Percentiles rank a stretch among this genome's conserved stretches.
phyloP scores from a whole-genome alignment of 2,888 invertebrate species.

The Eristalinus aeneus region DNA sequence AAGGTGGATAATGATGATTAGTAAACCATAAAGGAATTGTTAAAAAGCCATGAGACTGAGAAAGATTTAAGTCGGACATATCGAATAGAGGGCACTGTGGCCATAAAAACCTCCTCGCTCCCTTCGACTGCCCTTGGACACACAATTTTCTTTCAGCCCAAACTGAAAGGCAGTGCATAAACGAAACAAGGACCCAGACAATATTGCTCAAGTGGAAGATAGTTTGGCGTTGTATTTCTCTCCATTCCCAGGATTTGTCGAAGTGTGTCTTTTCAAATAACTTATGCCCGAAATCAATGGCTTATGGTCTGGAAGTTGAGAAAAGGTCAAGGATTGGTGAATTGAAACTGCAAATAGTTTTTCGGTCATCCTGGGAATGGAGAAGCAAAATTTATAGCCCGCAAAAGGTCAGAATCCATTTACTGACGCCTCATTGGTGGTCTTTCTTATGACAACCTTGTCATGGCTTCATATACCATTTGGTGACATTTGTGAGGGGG shows the following conservation, averaged over 20 bases:
- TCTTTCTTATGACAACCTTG: no score
- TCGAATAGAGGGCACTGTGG: background rate
- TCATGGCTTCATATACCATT: no score
- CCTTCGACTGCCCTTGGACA: background rate
- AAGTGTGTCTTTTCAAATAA: background rate
- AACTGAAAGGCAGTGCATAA: background rate
- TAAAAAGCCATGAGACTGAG: slow-evolving; percentile 1
- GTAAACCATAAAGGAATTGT: slow-evolving; percentile 1
- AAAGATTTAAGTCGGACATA: background rate
- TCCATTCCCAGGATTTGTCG: background rate
- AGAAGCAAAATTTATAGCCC: no score
- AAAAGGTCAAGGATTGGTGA: background rate
- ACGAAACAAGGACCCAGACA: background rate
- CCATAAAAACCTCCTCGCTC: background rate
- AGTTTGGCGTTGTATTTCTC: background rate
- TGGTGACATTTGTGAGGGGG: no score
- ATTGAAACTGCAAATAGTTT: background rate
- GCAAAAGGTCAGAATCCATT: no score
- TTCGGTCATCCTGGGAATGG: no score
- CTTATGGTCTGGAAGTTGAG: background rate
- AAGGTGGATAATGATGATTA: background rate
- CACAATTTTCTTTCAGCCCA: background rate
- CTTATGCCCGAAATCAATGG: background rate
- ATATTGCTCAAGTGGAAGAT: background rate
- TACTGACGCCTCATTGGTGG: no score